Evolutionary conservation across 2,797 vertebrate species (phyloP).

Genomic region (Steatocranus sp.): DNA sequence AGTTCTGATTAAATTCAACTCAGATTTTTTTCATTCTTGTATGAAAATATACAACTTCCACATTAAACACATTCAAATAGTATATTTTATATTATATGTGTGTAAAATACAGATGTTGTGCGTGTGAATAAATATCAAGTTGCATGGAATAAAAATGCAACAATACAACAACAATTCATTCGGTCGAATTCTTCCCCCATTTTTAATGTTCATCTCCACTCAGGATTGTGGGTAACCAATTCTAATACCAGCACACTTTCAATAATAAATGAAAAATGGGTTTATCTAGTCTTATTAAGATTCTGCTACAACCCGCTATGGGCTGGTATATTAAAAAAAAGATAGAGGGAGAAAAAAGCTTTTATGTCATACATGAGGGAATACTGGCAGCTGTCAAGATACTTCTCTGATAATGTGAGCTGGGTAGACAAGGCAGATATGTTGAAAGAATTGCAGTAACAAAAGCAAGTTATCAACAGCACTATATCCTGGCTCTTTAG

Average conservation of each 20-base stretch:
- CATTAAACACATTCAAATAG: neutral
- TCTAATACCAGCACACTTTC: neutral
- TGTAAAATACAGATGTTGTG: neutral
- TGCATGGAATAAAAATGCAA: neutral
- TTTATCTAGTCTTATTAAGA: conserved; percentile 44
- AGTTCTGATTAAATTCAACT: neutral
- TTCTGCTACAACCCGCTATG: conserved; percentile 11
- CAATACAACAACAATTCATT: neutral
- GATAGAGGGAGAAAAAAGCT: neutral
- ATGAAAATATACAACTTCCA: neutral
- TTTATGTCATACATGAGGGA: conserved; percentile 44
- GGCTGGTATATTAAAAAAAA: neutral
- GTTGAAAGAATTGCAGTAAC: conserved; percentile 53
- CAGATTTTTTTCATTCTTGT: neutral
- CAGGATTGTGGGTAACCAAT: neutral
- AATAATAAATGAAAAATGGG: conserved; percentile 28
- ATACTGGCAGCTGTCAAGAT: conserved; percentile 61
- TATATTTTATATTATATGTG: neutral
- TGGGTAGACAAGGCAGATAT: conserved; percentile 39
- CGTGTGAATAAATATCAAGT: neutral
- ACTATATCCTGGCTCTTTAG: conserved; percentile 17
- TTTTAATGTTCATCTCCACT: neutral
- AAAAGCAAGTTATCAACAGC: conserved; percentile 45
- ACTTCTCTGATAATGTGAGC: conserved; percentile 38
- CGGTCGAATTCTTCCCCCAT: neutral